phyloP scores from a whole-genome alignment of 1,140 invertebrate genomes.

The Pygmarrhopalites habei region DNA sequence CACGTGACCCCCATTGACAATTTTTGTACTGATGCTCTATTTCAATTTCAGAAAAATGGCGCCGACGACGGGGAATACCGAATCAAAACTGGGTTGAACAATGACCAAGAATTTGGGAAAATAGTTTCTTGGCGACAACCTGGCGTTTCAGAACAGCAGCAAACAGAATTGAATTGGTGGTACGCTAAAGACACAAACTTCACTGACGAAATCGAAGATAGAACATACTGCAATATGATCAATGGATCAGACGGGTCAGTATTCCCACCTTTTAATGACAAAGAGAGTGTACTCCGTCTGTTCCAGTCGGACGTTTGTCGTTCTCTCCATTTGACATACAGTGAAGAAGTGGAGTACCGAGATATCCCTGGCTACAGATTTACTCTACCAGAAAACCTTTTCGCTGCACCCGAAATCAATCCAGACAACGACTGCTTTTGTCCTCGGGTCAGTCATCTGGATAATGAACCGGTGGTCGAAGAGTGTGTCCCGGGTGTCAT shows the following conservation, averaged over 20 bases:
- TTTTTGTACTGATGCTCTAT: too few species aligned
- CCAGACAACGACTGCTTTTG: conserved; percentile 67
- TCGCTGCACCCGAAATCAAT: conserved; percentile 61
- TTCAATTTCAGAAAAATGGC: too few species aligned
- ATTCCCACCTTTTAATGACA: conserved; percentile 58
- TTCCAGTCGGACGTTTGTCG: conserved; percentile 44
- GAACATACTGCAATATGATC: conserved; percentile 62
- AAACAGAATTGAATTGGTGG: too few species aligned
- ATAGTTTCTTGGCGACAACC: too few species aligned
- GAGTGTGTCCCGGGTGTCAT: conserved; percentile 64
- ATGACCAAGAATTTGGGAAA: too few species aligned
- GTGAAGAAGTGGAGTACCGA: conserved; percentile 52
- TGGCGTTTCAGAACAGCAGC: too few species aligned
- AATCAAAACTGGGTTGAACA: too few species aligned
- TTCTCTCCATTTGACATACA: conserved; percentile 55
- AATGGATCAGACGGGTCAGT: conserved; percentile 68
- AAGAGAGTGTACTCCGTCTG: conserved; percentile 18
- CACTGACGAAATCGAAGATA: too few species aligned
- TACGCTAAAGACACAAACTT: too few species aligned
- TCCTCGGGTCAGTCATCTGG: conserved; percentile 49
- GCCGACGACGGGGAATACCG: too few species aligned
- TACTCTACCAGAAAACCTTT: conserved; percentile 45
- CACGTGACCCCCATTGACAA: too few species aligned
- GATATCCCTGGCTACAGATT: conserved; percentile 64
- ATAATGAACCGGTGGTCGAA: too few species aligned